A percentile compares a stretch with the other conserved stretches of the same genome.
Evolutionary conservation across 37 sponge, comb jelly and placozoan species (phyloP).

Genomic region (Cladorhizidae sp.): DNA sequence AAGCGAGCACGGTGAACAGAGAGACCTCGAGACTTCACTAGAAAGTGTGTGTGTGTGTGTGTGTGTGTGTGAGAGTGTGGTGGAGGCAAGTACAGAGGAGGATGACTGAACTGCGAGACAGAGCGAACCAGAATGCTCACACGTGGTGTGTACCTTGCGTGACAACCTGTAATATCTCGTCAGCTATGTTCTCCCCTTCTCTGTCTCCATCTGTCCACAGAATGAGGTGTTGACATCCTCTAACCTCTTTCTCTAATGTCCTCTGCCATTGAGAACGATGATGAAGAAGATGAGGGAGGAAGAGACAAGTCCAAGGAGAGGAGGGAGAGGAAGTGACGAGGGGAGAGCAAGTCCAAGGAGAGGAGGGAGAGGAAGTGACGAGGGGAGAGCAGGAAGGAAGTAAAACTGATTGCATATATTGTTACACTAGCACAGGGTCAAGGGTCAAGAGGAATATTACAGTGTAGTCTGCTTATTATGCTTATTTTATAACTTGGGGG

Average conservation of each 20-base stretch:
- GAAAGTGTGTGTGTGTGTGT: not conserved
- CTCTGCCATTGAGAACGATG: conserved; percentile 15
- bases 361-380: not conserved
- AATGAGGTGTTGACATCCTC: conserved; percentile 72
- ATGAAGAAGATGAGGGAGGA: not conserved
- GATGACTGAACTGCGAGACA: no score
- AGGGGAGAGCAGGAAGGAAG: no score
- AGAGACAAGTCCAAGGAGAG: not conserved
- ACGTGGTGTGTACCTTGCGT: conserved; percentile 71
- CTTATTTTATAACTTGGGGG: no score
- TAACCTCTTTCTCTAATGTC: conserved; percentile 85
- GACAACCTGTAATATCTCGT: conserved; percentile 90
- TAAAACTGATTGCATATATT: no score
- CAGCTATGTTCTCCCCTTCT: conserved; percentile 98
- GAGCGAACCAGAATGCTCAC: not conserved
- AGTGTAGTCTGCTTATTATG: no score
- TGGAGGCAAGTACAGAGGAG: not conserved
- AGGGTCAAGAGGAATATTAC: no score
- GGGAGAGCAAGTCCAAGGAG: no score
- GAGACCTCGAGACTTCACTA: conserved; percentile 68
- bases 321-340: not conserved
- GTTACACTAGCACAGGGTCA: no score
- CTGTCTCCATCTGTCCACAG: conserved; percentile 99
- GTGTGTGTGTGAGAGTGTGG: not conserved
- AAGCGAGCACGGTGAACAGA: conserved; percentile 95